Base-by-base conservation (phyloP, 1,140 invertebrate genomes). In the Drosophila mojavensis region DNA sequence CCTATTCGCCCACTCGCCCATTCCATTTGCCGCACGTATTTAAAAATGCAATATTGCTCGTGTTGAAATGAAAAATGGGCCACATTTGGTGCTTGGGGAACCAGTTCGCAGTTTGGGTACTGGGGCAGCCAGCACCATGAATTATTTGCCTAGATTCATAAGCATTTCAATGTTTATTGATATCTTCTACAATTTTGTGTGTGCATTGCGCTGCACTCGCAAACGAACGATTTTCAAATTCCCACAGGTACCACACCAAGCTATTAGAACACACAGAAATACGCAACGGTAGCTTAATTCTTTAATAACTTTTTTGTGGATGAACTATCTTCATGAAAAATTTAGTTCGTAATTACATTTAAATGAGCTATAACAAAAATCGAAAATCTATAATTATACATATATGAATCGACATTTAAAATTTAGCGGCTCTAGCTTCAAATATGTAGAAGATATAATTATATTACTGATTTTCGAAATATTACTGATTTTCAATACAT, bases 41-140 rank as follows among this genome's bases (percentile, higher is more conserved):
- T 83, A 89, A 88, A 88, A 88, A 88, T 86, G 83, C 77, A 88
- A 89, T 88, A 80, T 88, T 54, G 55, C 48, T 83, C 60, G 77
- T 77, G 79, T 83, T 83, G 69, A 88, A 80, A 84, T 84, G 84
- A 80, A 72, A 79, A 89, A 88, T 88, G 66, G 83, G 66, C 71
- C 71, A 69, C 78, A 79, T 78, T 79, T 68, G 41, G 63, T 51
- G 39, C 20, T 54, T 36, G 33, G 81, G 74, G 81, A 83, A 26
- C 50, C 41, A 55, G 28, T 41, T 39, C 33, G 64, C 64, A 47
- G 41, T 6, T 6, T 68, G 50, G 50, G 54, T 45, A 43, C 39
- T 62, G 71, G 51, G 53, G 39, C 61, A 78, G 36, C 39, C 72
- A 61, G 47, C 51, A 62, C 53, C 72, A 79, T 79, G 43, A 80